Evolutionary conservation across 2,113 vertebrate genomes (phyloP), one percentile per base, ranked within the genome.

Genomic region (Diadophis punctatus): DNA sequence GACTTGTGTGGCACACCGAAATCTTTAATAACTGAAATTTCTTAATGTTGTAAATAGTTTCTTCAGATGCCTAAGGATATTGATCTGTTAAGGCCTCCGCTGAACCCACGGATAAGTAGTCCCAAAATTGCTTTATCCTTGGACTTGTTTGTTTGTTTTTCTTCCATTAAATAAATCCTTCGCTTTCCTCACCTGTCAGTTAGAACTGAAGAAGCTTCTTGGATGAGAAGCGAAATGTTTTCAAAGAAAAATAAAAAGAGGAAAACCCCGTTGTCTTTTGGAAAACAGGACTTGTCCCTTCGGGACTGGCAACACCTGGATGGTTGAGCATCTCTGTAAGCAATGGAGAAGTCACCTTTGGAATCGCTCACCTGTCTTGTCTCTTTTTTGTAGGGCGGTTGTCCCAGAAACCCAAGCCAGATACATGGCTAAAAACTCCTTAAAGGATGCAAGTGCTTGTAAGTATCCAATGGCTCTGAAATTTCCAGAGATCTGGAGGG

Each of bases 381-480:
- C 53, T 18, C 53, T 89, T 63, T 53, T 89, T 63, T 53, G 27
- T 53, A 88, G 93, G 89, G 43, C 10, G 9, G 27, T 23, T 16
- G 25, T 34, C 85, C 58, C 53, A 43, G 43, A 39, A 10, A n/a
- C 68, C 48, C 68, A 68, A 89, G 53, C 25, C n/a, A 46, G 22
- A 91, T 80, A 58, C 27, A 87, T 88, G 85, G 43, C 93, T 86
- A 43, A 92, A 49, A 23, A 94, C 58, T 90, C 49, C 25, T 43
- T 87, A 52, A 87, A 94, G 88, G 49, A 93, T 94, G 93, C 89
- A 74, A 60, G 46, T 58, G 22, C n/a, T 90, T 39, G 93, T 94
- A 92, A 94, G 93, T 90, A 92, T 63, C 4, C 23, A 3, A 68
- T 20, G 14, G 2, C n/a, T 88, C 48, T 53, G 14, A 20, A 30